Percentiles rank a stretch among this genome's conserved stretches.
These are phyloP conservation scores for Condylura cristata DNA, from an alignment of 2,113 vertebrate genomes.

Conservation along the genomic window DNA sequence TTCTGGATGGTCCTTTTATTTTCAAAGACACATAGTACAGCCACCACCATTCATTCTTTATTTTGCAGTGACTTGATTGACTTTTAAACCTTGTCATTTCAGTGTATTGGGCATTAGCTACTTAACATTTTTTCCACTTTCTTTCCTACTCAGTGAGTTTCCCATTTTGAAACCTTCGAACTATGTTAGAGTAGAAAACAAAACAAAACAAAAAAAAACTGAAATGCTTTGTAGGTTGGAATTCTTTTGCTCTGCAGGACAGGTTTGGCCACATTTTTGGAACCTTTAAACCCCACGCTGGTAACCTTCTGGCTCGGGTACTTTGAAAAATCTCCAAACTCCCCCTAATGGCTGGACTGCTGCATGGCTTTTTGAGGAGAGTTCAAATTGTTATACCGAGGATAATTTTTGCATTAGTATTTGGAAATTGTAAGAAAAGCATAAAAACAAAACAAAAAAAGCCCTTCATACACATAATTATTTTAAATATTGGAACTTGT, in stretches of 20 bases:
- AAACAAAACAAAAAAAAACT: background rate
- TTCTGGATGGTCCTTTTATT: background rate
- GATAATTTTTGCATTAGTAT: background rate
- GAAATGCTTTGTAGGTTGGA: background rate
- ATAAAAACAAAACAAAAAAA: background rate
- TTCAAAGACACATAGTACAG: background rate
- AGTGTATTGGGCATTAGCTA: background rate
- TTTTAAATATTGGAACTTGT: background rate
- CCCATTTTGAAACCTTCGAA: background rate
- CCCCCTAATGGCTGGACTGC: background rate
- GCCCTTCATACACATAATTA: background rate
- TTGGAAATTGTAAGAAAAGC: background rate
- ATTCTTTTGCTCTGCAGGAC: background rate
- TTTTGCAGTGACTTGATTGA: background rate
- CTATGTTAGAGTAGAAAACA: background rate
- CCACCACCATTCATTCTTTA: background rate
- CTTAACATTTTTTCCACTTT: background rate
- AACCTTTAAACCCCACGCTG: background rate
- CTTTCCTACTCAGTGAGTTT: background rate
- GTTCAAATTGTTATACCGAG: background rate
- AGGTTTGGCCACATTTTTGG: slow-evolving; percentile 37
- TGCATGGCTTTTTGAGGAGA: background rate
- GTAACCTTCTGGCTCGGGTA: background rate
- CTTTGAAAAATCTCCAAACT: background rate
- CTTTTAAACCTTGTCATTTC: slow-evolving; percentile 4